Conservation (phyloP, 2,888 invertebrate genomes). For the Cetonia aurata region DNA sequence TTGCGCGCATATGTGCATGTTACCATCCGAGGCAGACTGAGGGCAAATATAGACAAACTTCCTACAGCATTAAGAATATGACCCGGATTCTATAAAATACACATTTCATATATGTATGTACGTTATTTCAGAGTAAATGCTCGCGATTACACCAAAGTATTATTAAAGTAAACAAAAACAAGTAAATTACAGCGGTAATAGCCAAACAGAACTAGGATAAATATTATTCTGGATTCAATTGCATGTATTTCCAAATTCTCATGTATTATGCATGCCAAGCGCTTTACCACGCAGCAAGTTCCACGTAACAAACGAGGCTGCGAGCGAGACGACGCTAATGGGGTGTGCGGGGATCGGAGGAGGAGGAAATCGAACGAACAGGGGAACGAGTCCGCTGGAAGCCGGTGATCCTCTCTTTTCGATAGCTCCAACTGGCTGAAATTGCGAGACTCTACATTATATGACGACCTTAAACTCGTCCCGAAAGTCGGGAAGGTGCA, state of each 20-base stretch:
- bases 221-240: conserved; percentile 55
- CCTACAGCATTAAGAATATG: conserved; percentile 2
- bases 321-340: conserved; percentile 3
- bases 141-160: conserved; percentile 33
- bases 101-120: conserved; percentile 7
- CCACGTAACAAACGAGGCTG: conserved; percentile 30
- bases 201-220: conserved; percentile 49
- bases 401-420: conserved; percentile 33
- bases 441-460: conserved; percentile 33
- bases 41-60: conserved; percentile 4
- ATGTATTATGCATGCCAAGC: conserved; percentile 52
- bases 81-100: conserved; percentile 4
- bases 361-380: conserved; percentile 5
- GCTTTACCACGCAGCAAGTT: conserved; percentile 32
- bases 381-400: conserved; percentile 15
- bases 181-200: conserved; percentile 41
- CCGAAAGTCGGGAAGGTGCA: conserved; percentile 34
- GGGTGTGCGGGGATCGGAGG: neutral
- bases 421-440: conserved; percentile 35
- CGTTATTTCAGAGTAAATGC: conserved; percentile 23
- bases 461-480: conserved; percentile 40
- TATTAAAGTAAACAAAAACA: conserved; percentile 47
- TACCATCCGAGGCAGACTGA: conserved; percentile 4
- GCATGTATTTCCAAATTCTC: conserved; percentile 54
- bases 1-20: neutral